Base-by-base conservation (phyloP, 2,797 vertebrate genomes). In the Schizopygopsis malacanthus region DNA sequence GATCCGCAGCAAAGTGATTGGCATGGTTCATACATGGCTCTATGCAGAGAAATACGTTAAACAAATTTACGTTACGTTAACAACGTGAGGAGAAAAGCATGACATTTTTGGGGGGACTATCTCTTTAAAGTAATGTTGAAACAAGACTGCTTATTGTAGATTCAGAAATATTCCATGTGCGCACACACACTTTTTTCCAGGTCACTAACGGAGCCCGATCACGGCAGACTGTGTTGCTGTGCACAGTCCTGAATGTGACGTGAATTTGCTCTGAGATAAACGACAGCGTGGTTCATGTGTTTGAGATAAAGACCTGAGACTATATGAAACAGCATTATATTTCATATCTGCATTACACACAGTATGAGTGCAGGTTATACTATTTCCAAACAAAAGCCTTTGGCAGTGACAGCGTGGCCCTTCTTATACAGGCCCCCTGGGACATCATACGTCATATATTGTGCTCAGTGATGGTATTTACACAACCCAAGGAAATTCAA, bases 241-340 rank as follows among this genome's bases (percentile, higher is more conserved):
- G 84, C 86, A 86, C 73, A 63, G 75, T 63, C 69, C 79, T 86
- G 86, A 89, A 81, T 84, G 63, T 95, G 92, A 94, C 91, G 92
- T 94, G 91, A 92, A 88, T 89, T 85, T 61, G 54, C 69, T 70
- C 61, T 56, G 78, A 88, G 82, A 90, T 85, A 86, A 88, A 89
- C n/a, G n/a, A 86, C 59, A 86, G 63, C 16, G 54, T 61, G 28
- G 37, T 80, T 84, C 69, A 89, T 88, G 79, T 78, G 83, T 45
- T 54, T 43, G 11, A 84, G 80, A 88, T 87, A 87, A 89, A 61
- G 41, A 47, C 18, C 25, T 61, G 45, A 83, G 50, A 71, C 50
- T 33, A 37, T 20, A 71, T 33, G 70, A 52, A 79, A 63, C 71
- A 39, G 72, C 47, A 85, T 75, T 37, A 69, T 41, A 28, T 73